Evolutionary conservation across 2,797 vertebrate species (phyloP).

Genomic region (Danio kyathit): DNA sequence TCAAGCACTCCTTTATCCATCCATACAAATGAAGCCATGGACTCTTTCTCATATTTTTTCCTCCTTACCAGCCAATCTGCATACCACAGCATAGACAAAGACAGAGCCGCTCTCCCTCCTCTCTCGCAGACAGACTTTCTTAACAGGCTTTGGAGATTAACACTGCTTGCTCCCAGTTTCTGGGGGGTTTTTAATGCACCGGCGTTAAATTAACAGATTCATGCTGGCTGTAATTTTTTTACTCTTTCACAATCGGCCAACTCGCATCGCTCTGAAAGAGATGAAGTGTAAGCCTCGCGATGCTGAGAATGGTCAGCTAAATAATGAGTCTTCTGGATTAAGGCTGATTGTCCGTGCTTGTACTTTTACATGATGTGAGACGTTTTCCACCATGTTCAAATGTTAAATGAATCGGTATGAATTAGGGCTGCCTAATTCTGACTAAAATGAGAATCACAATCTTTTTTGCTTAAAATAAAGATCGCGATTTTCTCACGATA

Average conservation of each 20-base stretch:
- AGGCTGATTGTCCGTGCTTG: conserved; percentile 7
- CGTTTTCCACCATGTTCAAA: neutral
- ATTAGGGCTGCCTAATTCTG: too few relatives aligned
- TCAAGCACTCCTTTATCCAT: conserved; percentile 82
- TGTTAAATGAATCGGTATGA: neutral
- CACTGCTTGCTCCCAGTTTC: conserved; percentile 83
- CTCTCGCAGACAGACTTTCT: conserved; percentile 69
- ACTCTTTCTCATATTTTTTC: conserved; percentile 64
- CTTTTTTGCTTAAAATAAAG: too few relatives aligned
- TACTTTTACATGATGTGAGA: conserved; percentile 32
- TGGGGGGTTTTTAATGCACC: conserved; percentile 65
- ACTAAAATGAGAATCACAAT: too few relatives aligned
- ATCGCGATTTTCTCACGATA: too few relatives aligned
- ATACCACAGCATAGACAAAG: conserved; percentile 82
- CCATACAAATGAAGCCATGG: conserved; percentile 83
- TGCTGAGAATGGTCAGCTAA: conserved; percentile 1
- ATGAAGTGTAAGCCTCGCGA: conserved; percentile 62
- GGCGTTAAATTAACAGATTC: conserved; percentile 66
- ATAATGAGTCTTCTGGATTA: conserved; percentile 31
- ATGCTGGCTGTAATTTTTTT: conserved; percentile 74
- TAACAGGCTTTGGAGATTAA: conserved; percentile 85
- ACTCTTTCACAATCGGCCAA: conserved; percentile 77
- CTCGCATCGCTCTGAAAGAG: conserved; percentile 72
- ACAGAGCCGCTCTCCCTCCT: conserved; percentile 73
- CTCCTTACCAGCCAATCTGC: conserved; percentile 77